Base-by-base conservation (phyloP, 2,113 vertebrate species). In the Balaeniceps rex region DNA sequence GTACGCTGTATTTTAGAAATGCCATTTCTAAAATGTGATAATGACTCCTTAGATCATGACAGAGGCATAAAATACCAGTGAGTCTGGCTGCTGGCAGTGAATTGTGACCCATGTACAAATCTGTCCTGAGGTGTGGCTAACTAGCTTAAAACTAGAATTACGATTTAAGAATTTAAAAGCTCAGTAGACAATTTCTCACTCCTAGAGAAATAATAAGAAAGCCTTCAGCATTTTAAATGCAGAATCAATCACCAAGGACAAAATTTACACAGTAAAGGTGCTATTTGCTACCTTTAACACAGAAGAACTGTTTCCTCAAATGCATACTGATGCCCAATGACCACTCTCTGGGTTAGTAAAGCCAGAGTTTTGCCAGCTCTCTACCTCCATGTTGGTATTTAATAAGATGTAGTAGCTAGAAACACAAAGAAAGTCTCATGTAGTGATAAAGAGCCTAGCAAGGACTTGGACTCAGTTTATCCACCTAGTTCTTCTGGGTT, bases 321-420 rank as follows among this genome's bases (percentile, higher is more conserved):
- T 4, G 7, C 8, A 4, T 66, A 65, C 40, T 54, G 29, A 65
- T 77, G 34, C 13, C 29, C 19, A 52, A 4, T 54, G 63, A 57
- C 44, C 26, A 25, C 16, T 26, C 4, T 44, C 26, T 58, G 31
- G 13, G 2, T 46, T 51, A 28, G 19, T 57, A 51, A 78, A 75
- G 14, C 5, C 22, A 51, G 6, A 18, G 6, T 63, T 72, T 76
- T 44, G 14, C 33, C 42, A 55, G 26, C 29, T 46, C 46, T 33
- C 40, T 19, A 34, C 14, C 12, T 2, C 9, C 4, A 3, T 2
- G 2, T 4, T 36, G 33, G 16, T 42, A 26, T 49, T 47, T 49
- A 47, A 21, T 52, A 26, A 58, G 8, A 18, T 1, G 2, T 47
- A 36, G 36, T 15, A 51, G 6, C 6, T 72, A 47, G 33, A 81